phyloP scores from a whole-genome alignment of 2,888 invertebrate species.

The Sthenelais limicola region DNA sequence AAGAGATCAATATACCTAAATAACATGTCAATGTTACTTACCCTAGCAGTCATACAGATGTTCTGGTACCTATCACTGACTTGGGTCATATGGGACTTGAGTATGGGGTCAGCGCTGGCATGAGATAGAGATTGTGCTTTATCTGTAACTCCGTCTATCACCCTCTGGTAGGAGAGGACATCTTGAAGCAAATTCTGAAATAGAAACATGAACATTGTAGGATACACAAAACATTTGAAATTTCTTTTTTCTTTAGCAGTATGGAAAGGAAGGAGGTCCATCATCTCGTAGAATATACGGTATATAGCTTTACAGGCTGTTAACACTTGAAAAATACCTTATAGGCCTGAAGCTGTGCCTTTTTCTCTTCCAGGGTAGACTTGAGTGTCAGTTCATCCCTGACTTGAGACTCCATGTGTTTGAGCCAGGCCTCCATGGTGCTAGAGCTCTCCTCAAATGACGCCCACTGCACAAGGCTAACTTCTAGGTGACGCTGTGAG shows the following conservation, averaged over 20 bases:
- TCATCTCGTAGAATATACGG: background rate
- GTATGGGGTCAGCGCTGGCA: slow-evolving; percentile 77
- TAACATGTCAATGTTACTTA: too few species aligned
- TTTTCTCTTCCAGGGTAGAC: slow-evolving; percentile 92
- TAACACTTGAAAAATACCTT: slow-evolving; percentile 42
- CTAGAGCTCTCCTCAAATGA: slow-evolving; percentile 90
- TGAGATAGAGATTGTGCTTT: slow-evolving; percentile 84
- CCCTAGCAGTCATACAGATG: slow-evolving; percentile 45
- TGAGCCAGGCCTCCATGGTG: slow-evolving; percentile 85
- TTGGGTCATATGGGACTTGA: slow-evolving; percentile 58
- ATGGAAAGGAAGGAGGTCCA: background rate
- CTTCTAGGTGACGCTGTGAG: slow-evolving; percentile 88
- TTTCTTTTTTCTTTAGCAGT: too few species aligned
- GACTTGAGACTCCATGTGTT: slow-evolving; percentile 81
- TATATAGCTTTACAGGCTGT: background rate
- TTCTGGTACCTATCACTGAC: slow-evolving; percentile 45
- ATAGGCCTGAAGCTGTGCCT: slow-evolving; percentile 77
- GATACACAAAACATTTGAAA: too few species aligned
- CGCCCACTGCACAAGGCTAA: slow-evolving; percentile 60
- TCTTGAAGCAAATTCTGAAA: slow-evolving; percentile 85
- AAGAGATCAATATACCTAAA: background rate
- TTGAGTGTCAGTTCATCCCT: slow-evolving; percentile 85
- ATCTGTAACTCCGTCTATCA: slow-evolving; percentile 91
- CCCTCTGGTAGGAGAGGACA: slow-evolving; percentile 89
- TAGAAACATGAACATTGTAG: slow-evolving; percentile 32